Percentiles rank a stretch among this genome's conserved stretches.
Conservation (phyloP, 2,797 vertebrate genomes). For the Hypotaenidia philippensis region DNA sequence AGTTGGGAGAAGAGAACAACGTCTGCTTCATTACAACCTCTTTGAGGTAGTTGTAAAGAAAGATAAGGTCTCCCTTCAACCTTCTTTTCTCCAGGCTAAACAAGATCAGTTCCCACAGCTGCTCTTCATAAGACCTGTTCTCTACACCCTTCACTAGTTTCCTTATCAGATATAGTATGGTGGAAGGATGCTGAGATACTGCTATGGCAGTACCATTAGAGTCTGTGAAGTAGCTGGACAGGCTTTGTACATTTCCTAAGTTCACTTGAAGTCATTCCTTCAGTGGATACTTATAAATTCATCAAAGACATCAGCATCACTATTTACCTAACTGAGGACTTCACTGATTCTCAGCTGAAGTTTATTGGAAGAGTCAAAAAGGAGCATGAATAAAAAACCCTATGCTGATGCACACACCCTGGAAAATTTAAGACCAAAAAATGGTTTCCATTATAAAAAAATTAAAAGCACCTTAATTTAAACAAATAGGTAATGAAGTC, state of each 20-base stretch:
- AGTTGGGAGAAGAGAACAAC: no score
- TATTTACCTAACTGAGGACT: background rate
- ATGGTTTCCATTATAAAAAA: background rate
- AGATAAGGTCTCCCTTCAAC: no score
- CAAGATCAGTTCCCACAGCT: no score
- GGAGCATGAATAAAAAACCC: background rate
- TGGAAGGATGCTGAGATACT: background rate
- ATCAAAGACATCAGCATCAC: slow-evolving; percentile 22
- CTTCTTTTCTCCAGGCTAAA: no score
- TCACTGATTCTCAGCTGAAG: slow-evolving; percentile 34
- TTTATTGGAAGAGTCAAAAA: background rate
- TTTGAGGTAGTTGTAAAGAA: no score
- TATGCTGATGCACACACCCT: background rate
- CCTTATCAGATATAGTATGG: no score
- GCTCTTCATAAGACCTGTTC: no score
- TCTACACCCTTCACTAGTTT: no score
- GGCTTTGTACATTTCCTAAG: background rate
- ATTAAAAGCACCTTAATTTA: background rate
- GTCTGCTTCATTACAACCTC: no score
- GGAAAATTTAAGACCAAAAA: background rate
- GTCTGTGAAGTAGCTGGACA: background rate
- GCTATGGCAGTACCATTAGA: background rate
- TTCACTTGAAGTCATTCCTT: slow-evolving; percentile 11
- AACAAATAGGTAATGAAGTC: background rate
- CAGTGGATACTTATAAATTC: slow-evolving; percentile 9